Percentiles rank a stretch among this genome's conserved stretches.
These are phyloP conservation scores for Drosophila anomelani DNA, from an alignment of 2,888 invertebrate species.

Conservation along the genomic window DNA sequence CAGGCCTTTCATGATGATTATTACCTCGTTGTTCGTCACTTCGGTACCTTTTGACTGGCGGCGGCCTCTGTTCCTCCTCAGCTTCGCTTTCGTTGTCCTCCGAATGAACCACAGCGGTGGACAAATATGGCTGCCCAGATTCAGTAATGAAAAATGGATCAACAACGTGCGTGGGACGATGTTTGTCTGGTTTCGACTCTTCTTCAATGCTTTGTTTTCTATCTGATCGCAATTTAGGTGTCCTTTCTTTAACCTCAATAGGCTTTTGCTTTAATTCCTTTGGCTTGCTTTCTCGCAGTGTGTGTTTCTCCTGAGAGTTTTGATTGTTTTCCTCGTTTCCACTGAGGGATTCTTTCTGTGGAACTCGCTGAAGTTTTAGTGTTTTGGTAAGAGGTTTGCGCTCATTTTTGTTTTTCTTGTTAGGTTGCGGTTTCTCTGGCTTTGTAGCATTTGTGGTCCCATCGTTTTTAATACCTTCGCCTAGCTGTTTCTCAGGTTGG, in stretches of 20 bases:
- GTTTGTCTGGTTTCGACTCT: constrained; percentile 27
- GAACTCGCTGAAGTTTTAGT: background rate
- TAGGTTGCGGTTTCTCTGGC: background rate
- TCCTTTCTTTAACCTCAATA: background rate
- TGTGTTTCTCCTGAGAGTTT: background rate
- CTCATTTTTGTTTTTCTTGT: constrained; percentile 1
- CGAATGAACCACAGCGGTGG: constrained; percentile 74
- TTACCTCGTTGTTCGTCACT: constrained; percentile 1
- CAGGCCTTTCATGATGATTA: constrained; percentile 1
- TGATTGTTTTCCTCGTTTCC: constrained; percentile 2
- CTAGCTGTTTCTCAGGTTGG: background rate
- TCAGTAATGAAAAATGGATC: constrained; percentile 84
- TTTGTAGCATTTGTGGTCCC: background rate
- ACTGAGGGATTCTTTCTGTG: background rate
- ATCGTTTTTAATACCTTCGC: background rate
- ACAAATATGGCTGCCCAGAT: constrained; percentile 82
- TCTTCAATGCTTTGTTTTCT: constrained; percentile 21
- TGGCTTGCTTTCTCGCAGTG: background rate
- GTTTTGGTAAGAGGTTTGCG: background rate
- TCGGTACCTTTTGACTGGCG: constrained; percentile 10
- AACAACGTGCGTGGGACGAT: constrained; percentile 60
- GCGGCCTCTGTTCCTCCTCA: constrained; percentile 33
- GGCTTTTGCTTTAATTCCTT: constrained; percentile 2
- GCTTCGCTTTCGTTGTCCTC: constrained; percentile 52
- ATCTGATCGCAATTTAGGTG: constrained; percentile 1